Evolutionary conservation across 2,888 invertebrate species (phyloP).

Genomic region (Archips xylosteana): DNA sequence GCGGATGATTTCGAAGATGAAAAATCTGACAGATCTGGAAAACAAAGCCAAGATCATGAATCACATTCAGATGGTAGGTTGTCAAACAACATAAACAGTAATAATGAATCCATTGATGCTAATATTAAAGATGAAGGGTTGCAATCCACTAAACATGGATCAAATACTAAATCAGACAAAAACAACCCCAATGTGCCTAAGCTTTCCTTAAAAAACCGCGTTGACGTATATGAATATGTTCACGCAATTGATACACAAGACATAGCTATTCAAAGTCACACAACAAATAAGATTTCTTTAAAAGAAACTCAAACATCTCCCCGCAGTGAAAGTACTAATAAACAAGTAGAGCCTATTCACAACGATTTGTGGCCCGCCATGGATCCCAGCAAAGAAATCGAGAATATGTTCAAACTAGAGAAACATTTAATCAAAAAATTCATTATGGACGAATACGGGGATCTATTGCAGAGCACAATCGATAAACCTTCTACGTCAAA

Average conservation of each 20-base stretch:
- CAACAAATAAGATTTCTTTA: conserved; percentile 62
- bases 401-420: conserved; percentile 74
- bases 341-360: conserved; percentile 65
- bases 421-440: conserved; percentile 78
- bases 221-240: conserved; percentile 77
- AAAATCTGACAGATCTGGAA: conserved; percentile 61
- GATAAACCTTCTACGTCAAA: conserved; percentile 72
- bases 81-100: conserved; percentile 43
- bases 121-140: conserved; percentile 38
- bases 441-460: conserved; percentile 76
- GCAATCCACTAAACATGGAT: conserved; percentile 44
- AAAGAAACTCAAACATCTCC: conserved; percentile 82
- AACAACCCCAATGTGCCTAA: conserved; percentile 65
- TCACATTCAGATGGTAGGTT: conserved; percentile 42
- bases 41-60: conserved; percentile 41
- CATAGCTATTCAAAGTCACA: conserved; percentile 74
- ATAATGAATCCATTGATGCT: conserved; percentile 36
- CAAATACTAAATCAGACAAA: conserved; percentile 50
- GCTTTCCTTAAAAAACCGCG: conserved; percentile 72
- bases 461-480: conserved; percentile 69
- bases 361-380: conserved; percentile 73
- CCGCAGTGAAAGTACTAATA: conserved; percentile 56
- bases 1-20: conserved; percentile 81
- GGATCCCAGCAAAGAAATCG: conserved; percentile 70
- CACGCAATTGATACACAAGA: conserved; percentile 76